Base-by-base conservation (phyloP, 1,140 invertebrate genomes). In the Leptinotarsa defecta region DNA sequence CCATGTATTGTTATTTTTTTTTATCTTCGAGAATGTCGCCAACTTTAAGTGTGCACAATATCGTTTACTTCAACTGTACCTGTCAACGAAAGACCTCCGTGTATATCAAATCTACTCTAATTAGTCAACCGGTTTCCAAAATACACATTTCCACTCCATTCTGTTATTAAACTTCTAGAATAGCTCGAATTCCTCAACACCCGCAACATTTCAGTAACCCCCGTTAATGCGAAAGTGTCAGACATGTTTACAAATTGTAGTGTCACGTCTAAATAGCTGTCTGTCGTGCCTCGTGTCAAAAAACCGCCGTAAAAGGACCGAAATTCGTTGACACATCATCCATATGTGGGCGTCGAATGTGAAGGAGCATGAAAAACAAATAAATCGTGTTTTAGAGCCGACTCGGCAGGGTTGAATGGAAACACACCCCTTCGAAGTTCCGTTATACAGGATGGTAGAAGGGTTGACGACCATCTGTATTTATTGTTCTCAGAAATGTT, bases 161-260 rank as follows among this genome's bases (percentile, higher is more conserved):
- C 34, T 11, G 34, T 43, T 34, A 34, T 34, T 34, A 43, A 43
- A 43, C 8, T 43, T 43, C 34, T 11, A 43, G 34, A 57, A 57
- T 57, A 57, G 52, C 5, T 19, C 52, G 15, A 57, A 57, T 57
- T 57, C 52, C 52, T 57, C 52, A 57, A 15, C 52, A 57, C 52
- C n/a, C 52, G 15, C 52, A 19, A 19, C 52, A 57, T 57, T 57
- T 19, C 17, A 15, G 15, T 57, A 57, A 57, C 15, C 15, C 52
- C 52, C 15, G 52, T 57, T 57, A 19, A 57, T 57, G 52, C 52
- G 52, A 57, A 57, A n/a, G 52, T 57, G 52, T 19, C 52, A 57
- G 52, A 57, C 52, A 57, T 57, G 52, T 57, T 57, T 57, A 57
- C 52, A 57, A 57, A 57, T 57, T 57, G 52, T 57, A 17, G 52